Percentiles rank a stretch among this genome's conserved stretches.
Evolutionary conservation across 92 coral and sea anemone genomes (phyloP).

Genomic region (Ricordea florida): DNA sequence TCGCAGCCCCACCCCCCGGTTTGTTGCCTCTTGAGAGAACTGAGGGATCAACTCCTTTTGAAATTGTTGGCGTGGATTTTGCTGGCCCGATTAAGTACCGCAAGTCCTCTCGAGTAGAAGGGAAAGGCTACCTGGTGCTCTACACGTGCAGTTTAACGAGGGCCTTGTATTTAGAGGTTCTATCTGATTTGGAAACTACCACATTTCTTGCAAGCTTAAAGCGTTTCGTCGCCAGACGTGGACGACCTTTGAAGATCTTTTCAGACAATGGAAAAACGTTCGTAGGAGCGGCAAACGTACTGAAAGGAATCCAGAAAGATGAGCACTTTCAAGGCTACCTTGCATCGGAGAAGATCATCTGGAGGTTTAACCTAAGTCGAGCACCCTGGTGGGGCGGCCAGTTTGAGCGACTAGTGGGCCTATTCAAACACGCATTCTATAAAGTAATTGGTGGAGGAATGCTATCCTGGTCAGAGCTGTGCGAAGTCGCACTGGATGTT

Average conservation of each 20-base stretch:
- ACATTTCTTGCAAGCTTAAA: constrained; percentile 9
- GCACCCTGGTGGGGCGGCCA: constrained; percentile 40
- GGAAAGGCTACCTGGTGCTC: constrained; percentile 25
- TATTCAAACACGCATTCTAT: constrained; percentile 25
- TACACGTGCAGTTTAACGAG: constrained; percentile 31
- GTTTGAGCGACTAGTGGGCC: constrained; percentile 42
- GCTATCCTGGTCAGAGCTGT: constrained; percentile 37
- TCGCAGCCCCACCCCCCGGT: constrained; percentile 27
- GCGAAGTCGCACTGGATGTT: constrained; percentile 33
- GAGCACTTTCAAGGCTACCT: constrained; percentile 49
- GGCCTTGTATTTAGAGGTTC: constrained; percentile 21
- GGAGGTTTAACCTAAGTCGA: constrained; percentile 45
- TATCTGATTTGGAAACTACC: constrained; percentile 6
- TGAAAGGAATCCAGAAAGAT: no score
- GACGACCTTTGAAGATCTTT: constrained; percentile 23
- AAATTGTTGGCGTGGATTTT: constrained; percentile 2
- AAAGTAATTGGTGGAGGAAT: constrained; percentile 23
- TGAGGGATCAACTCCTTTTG: neutral
- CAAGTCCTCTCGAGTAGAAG: constrained; percentile 12
- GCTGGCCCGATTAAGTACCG: constrained; percentile 13
- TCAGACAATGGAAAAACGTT: constrained; percentile 43
- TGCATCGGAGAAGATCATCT: neutral
- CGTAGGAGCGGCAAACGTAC: constrained; percentile 39
- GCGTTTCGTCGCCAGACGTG: constrained; percentile 8
- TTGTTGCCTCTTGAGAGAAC: neutral